A percentile compares a stretch with the other conserved stretches of the same genome.
These are phyloP conservation scores for Terebella lapidaria DNA, from an alignment of 2,888 invertebrate species.

Conservation along the genomic window DNA sequence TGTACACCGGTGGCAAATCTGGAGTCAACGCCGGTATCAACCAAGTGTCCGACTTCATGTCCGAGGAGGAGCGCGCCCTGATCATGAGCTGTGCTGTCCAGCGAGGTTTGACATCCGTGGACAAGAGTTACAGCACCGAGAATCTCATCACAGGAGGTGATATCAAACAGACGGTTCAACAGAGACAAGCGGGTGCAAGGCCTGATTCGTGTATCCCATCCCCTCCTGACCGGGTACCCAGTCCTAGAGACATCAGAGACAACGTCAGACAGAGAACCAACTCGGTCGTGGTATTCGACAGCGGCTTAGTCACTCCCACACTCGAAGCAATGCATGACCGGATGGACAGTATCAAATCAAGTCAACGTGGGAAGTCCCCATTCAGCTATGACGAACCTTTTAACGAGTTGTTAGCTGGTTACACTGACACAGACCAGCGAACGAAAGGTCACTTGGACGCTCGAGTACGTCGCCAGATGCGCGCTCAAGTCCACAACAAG, in stretches of 20 bases:
- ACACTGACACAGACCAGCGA: too few relatives aligned
- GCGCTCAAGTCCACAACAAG: conserved; percentile 13
- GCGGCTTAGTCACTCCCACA: too few relatives aligned
- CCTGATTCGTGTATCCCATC: too few relatives aligned
- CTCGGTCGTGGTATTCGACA: too few relatives aligned
- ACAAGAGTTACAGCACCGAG: neutral
- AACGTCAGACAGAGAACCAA: neutral
- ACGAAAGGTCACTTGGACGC: neutral
- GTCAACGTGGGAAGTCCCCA: too few relatives aligned
- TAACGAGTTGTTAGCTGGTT: too few relatives aligned
- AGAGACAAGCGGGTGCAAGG: too few relatives aligned
- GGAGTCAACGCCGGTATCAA: neutral
- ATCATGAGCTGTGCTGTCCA: neutral
- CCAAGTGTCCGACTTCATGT: neutral
- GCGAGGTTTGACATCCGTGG: neutral
- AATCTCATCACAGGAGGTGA: neutral
- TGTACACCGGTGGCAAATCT: neutral
- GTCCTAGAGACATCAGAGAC: neutral
- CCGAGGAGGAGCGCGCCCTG: neutral
- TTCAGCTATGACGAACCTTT: neutral
- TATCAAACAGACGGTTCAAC: too few relatives aligned
- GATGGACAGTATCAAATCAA: too few relatives aligned
- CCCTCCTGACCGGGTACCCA: neutral
- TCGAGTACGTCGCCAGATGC: neutral
- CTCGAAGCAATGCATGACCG: too few relatives aligned